phyloP scores from a whole-genome alignment of 1,140 invertebrate species.

The Potamilus streckersoni region DNA sequence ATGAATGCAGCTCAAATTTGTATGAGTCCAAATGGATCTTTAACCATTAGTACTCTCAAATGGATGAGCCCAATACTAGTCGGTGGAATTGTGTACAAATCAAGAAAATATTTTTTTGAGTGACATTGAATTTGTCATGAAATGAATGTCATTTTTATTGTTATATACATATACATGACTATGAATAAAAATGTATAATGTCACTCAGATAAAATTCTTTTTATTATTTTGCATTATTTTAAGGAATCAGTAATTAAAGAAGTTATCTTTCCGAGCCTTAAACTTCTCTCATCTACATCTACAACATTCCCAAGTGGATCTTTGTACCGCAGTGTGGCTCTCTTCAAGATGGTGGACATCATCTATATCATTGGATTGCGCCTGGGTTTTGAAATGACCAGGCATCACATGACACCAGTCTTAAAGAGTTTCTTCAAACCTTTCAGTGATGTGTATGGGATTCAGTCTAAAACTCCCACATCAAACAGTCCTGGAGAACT shows the following conservation, averaged over 20 bases:
- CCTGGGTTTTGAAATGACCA: slow-evolving; percentile 86
- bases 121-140: no score
- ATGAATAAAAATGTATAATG: background rate
- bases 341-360: slow-evolving; percentile 84
- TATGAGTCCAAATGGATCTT: no score
- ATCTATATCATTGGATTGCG: slow-evolving; percentile 83
- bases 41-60: no score
- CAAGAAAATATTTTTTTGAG: no score
- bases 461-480: background rate
- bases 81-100: no score
- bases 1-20: no score
- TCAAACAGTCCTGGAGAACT: slow-evolving; percentile 3
- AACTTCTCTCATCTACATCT: slow-evolving; percentile 73
- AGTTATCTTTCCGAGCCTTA: slow-evolving; percentile 80
- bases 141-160: no score
- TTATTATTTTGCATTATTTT: slow-evolving; percentile 25
- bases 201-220: background rate
- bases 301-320: slow-evolving; percentile 84
- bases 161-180: no score
- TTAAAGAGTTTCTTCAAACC: slow-evolving; percentile 85
- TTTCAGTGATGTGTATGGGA: slow-evolving; percentile 81
- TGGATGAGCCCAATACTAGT: no score
- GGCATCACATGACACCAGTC: slow-evolving; percentile 79
- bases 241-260: slow-evolving; percentile 71
- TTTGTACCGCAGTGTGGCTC: slow-evolving; percentile 78